Conservation (phyloP, 1,140 invertebrate species). For the Asbolus verrucosus region DNA sequence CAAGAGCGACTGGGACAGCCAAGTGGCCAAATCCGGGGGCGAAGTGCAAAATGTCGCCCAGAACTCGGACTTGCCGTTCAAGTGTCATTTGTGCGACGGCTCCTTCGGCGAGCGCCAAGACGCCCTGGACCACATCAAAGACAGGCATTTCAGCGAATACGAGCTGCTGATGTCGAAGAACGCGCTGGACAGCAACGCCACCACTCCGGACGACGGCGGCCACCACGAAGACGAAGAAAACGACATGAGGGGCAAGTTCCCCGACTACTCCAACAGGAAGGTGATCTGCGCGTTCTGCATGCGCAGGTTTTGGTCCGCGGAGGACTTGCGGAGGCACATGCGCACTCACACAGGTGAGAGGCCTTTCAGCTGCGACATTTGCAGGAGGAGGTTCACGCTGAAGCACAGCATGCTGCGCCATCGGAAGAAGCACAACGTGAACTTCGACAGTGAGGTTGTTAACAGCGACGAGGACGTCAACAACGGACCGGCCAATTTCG, state of each 20-base stretch:
- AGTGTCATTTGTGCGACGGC: conserved; percentile 92
- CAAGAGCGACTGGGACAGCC: conserved; percentile 55
- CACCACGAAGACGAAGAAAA: conserved; percentile 69
- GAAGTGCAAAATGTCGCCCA: conserved; percentile 54
- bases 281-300: conserved; percentile 93
- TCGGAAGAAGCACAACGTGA: conserved; percentile 82
- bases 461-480: conserved; percentile 53
- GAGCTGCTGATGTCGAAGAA: conserved; percentile 83
- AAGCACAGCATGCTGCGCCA: conserved; percentile 94
- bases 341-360: conserved; percentile 87
- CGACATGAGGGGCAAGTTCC: conserved; percentile 76
- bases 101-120: conserved; percentile 83
- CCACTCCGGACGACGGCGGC: conserved; percentile 65
- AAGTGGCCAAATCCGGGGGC: conserved; percentile 33
- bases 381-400: conserved; percentile 86
- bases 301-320: conserved; percentile 92
- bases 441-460: conserved; percentile 64
- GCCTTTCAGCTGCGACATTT: conserved; percentile 85
- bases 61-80: conserved; percentile 82
- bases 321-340: conserved; percentile 93
- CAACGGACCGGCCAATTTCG: conserved; percentile 34
- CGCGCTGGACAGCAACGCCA: conserved; percentile 75
- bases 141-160: conserved; percentile 78
- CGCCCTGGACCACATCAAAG: conserved; percentile 84
- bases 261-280: conserved; percentile 90